Evolutionary conservation across 2,888 invertebrate genomes (phyloP), one percentile per base, ranked within the genome.

Genomic region (Caenorhabditis imperialis): DNA sequence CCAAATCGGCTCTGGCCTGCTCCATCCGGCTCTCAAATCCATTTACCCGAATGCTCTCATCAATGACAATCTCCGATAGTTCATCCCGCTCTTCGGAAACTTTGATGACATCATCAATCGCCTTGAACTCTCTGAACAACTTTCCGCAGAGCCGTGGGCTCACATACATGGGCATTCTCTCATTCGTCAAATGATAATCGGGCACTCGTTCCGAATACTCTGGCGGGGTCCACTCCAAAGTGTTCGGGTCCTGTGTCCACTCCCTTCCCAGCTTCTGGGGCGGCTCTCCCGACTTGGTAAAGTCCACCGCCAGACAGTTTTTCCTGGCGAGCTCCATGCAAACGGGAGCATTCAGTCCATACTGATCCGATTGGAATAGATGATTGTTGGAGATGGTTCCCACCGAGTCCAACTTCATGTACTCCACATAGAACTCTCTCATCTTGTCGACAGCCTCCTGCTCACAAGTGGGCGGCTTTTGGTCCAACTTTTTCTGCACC

Each of bases 301-400:
- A 86, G 35, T 86, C 89, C 18, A 89, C 71, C 0, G 88, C 85
- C 58, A 81, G 71, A 14, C 77, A 79, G 62, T 82, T 81, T 74
- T 88, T 88, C 20, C 33, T 51, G 1, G 88, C 88, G n/a, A 79
- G 47, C 35, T 61, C 37, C 54, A 57, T 47, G n/a, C 72, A 75
- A 23, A 84, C 85, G 47, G 60, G 51, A 16, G 79, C 75, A 23
- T 79, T 73, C 38, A 86, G 71, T 33, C 86, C 86, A 44, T 82
- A 86, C 7, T 82, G 78, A 67, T 89, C 89, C 5, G 88, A 84
- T 40, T 81, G 82, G 23, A 80, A 85, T 30, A 89, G 76, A 74
- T 88, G 88, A 5, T 87, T 84, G 77, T 78, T 86, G 2, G 88
- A 85, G 67, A 88, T 81, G 6, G 63, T 38, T 5, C 89, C 89